Evolutionary conservation across 1,140 invertebrate species (phyloP).

Genomic region (Pogonus chalceus): DNA sequence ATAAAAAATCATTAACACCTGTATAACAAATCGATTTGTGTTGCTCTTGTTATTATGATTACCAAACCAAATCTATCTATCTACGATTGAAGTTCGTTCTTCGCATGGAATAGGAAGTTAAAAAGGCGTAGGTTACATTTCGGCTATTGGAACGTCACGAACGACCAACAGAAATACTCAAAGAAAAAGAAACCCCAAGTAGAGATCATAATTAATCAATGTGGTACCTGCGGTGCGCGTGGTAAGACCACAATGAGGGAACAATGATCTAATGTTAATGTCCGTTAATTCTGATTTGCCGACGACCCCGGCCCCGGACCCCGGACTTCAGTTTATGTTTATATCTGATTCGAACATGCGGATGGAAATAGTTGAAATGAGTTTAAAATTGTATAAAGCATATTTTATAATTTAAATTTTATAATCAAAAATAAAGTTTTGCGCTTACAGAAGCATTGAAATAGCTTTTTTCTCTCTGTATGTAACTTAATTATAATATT

Average conservation of each 20-base stretch:
- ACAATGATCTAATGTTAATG: conserved; percentile 4
- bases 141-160: not conserved
- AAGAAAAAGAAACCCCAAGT: not conserved
- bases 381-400: too few species aligned
- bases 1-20: conserved; percentile 6
- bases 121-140: not conserved
- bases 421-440: too few species aligned
- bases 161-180: too few species aligned
- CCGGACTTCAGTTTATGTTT: not conserved
- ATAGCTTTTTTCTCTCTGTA: too few species aligned
- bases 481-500: too few species aligned
- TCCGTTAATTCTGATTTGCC: not conserved
- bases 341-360: too few species aligned
- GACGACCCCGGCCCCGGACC: not conserved
- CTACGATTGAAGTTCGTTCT: not conserved
- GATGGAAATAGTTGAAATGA: too few species aligned
- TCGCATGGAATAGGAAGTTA: too few species aligned
- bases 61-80: not conserved
- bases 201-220: conserved; percentile 4
- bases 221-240: not conserved
- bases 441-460: too few species aligned
- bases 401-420: too few species aligned
- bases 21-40: not conserved
- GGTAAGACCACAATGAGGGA: not conserved
- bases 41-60: conserved; percentile 2